Percentiles rank a stretch among this genome's conserved stretches.
phyloP scores from a whole-genome alignment of 2,113 vertebrate genomes.

The Cisticola juncidis region DNA sequence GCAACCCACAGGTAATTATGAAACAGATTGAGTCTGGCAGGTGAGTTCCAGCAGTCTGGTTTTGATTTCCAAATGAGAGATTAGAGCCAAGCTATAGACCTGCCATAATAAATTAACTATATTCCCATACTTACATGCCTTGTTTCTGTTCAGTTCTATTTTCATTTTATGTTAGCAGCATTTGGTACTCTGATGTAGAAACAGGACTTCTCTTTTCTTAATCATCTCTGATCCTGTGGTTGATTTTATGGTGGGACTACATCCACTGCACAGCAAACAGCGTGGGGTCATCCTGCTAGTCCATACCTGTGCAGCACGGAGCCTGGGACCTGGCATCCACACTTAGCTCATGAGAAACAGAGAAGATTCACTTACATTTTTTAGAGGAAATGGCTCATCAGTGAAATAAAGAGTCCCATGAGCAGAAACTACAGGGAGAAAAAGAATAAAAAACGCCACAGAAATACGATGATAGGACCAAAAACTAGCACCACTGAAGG shows the following conservation, averaged over 20 bases:
- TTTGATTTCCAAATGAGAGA: conserved; percentile 26
- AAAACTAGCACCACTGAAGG: not conserved
- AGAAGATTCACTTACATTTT: not conserved
- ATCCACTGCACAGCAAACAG: not conserved
- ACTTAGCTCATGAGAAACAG: not conserved
- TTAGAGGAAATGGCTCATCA: not conserved
- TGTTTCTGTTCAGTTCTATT: conserved; percentile 61
- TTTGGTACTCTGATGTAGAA: conserved; percentile 24
- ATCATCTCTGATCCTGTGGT: not conserved
- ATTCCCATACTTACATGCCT: conserved; percentile 13
- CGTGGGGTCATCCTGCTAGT: not conserved
- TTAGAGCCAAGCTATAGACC: conserved; percentile 45
- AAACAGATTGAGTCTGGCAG: conserved; percentile 36
- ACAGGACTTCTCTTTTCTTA: not conserved
- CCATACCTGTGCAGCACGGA: not conserved
- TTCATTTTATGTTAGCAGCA: conserved; percentile 60
- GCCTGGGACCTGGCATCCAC: not conserved
- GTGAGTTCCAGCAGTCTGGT: conserved; percentile 28
- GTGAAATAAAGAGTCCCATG: not conserved
- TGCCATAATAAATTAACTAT: conserved; percentile 55
- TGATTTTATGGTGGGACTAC: not conserved
- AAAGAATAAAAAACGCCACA: not conserved
- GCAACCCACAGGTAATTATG: conserved; percentile 48
- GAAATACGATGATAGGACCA: not conserved
- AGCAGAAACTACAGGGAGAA: not conserved